Evolutionary conservation across 2,113 vertebrate species (phyloP).

Genomic region (Corythaeola cristata): DNA sequence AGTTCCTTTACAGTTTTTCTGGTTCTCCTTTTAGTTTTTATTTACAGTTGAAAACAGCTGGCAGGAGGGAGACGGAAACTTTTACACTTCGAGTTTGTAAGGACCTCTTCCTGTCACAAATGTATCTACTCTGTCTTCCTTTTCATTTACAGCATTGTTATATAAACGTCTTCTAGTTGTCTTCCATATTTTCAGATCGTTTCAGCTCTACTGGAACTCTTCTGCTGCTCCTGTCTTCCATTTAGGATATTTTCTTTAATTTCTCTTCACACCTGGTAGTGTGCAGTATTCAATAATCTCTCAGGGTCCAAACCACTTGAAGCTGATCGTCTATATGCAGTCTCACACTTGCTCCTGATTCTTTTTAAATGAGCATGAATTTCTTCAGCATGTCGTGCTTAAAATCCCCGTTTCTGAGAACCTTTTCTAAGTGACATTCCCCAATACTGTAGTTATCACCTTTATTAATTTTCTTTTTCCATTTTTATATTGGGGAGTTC

Average conservation of each 20-base stretch:
- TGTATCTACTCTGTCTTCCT: background rate
- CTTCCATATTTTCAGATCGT: background rate
- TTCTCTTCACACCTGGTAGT: background rate
- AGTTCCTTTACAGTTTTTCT: background rate
- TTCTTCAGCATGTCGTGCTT: background rate
- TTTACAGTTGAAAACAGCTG: background rate
- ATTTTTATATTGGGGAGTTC: background rate
- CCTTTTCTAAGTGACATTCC: background rate
- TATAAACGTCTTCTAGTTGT: background rate
- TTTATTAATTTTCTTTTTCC: background rate
- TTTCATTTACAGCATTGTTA: background rate
- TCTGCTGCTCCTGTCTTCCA: background rate
- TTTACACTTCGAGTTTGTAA: background rate
- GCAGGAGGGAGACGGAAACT: background rate
- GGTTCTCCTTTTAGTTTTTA: background rate
- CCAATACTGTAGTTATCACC: background rate
- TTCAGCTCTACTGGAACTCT: background rate
- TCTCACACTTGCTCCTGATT: background rate
- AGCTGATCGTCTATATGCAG: background rate
- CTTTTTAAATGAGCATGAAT: background rate
- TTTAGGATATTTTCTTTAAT: background rate
- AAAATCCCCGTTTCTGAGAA: background rate
- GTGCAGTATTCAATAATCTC: background rate
- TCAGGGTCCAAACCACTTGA: background rate
- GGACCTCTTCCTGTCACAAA: background rate